Conservation (phyloP, 2,797 vertebrate genomes). For the Oophaga sylvatica region DNA sequence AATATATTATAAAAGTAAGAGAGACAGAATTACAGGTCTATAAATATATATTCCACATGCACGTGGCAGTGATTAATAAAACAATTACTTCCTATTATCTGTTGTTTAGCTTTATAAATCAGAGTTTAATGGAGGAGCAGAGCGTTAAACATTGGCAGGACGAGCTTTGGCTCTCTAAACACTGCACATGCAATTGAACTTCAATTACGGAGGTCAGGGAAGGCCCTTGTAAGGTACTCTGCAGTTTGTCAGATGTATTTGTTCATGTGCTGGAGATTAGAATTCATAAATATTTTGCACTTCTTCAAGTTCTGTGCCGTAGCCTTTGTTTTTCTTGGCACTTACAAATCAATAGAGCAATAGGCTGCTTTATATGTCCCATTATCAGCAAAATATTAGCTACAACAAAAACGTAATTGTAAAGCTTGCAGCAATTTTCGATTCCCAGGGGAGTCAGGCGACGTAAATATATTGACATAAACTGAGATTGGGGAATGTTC, state of each 20-base stretch:
- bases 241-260: conserved; percentile 83
- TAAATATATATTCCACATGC: conserved; percentile 66
- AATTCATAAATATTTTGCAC: conserved; percentile 81
- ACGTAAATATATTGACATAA: conserved; percentile 57
- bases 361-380: conserved; percentile 65
- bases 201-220: conserved; percentile 78
- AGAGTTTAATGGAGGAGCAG: conserved; percentile 53
- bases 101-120: conserved; percentile 67
- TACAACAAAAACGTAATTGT: conserved; percentile 58
- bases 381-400: conserved; percentile 68
- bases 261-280: conserved; percentile 83
- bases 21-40: neutral
- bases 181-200: conserved; percentile 75
- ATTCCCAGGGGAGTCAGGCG: conserved; percentile 48
- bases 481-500: conserved; percentile 49
- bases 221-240: conserved; percentile 73
- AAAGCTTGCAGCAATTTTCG: conserved; percentile 28
- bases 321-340: conserved; percentile 78
- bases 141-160: conserved; percentile 65
- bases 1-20: neutral
- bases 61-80: conserved; percentile 76
- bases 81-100: conserved; percentile 77
- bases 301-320: conserved; percentile 73
- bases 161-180: conserved; percentile 68
- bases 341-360: conserved; percentile 67